phyloP scores from a whole-genome alignment of 2,888 invertebrate species.

The Amblyjoppa fuscipennis region DNA sequence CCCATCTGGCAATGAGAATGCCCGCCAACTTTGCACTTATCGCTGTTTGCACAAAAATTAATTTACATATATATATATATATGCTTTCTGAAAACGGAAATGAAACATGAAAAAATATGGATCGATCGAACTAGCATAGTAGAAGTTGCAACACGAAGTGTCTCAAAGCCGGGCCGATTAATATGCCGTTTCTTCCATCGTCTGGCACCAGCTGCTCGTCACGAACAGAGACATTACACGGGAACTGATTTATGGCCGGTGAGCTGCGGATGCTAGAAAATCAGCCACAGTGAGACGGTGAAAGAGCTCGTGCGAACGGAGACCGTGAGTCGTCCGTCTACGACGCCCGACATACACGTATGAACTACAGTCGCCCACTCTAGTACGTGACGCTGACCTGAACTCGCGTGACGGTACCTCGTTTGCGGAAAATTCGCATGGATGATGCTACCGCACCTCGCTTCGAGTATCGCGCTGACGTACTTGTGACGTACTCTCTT shows the following conservation, averaged over 20 bases:
- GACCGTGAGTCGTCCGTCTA: conserved; percentile 9
- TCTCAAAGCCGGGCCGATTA: conserved; percentile 10
- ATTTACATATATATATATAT: too few species aligned
- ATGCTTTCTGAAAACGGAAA: neutral
- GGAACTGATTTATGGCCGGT: conserved; percentile 61
- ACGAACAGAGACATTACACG: conserved; percentile 63
- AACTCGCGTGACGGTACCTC: conserved; percentile 68
- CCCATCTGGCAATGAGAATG: conserved; percentile 26
- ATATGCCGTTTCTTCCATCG: neutral
- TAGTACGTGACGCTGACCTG: conserved; percentile 48
- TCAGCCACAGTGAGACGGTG: conserved; percentile 40
- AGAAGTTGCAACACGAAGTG: neutral
- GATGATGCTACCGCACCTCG: conserved; percentile 49
- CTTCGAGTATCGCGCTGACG: conserved; percentile 43
- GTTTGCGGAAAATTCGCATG: conserved; percentile 68
- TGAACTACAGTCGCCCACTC: conserved; percentile 10
- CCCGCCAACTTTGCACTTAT: neutral
- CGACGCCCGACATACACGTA: conserved; percentile 30
- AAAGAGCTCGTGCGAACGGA: conserved; percentile 30
- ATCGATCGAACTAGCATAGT: neutral
- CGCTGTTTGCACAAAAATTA: conserved; percentile 11
- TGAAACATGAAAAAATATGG: neutral
- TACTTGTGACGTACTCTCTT: conserved; percentile 13
- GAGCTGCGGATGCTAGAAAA: conserved; percentile 28
- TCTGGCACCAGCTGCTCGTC: conserved; percentile 55